Base-by-base conservation (phyloP, 2,888 invertebrate genomes). In the Drosophila mimetica region DNA sequence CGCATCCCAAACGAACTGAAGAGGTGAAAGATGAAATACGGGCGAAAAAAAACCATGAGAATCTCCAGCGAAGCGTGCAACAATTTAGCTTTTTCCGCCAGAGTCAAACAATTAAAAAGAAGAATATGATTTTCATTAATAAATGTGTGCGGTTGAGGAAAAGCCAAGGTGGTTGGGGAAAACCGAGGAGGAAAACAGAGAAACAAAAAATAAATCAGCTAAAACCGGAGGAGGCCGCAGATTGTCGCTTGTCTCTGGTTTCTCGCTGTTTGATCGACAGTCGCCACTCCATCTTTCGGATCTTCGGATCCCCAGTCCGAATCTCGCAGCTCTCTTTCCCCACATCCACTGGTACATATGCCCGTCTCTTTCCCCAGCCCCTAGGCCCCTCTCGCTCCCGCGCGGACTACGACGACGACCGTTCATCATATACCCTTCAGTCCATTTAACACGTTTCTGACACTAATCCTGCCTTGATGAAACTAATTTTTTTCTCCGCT, bases 391-490 rank as follows among this genome's bases (percentile, higher is more conserved):
- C 48, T 48, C 25, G 25, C 30, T 30, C 48, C 32, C 18, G 34
- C 16, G 50, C 34, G 54, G 64, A 52, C 18, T 2, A 39, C 52
- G 65, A 51, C 52, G 66, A 66, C 66, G 79, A 77, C 89, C 89
- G 90, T 90, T 90, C 90, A 90, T 90, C 90, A 90, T 84, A 90
- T 84, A 89, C 89, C 89, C 90, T 90, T 90, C 91, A 91, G 91
- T 91, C 91, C 91, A 91, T 91, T 91, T 91, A 91, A 91, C 91
- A 91, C 91, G 89, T 91, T 91, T 91, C 87, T 91, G 91, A 91
- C 91, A 90, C 89, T 91, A 91, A 91, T 91, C 91, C 91, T 88
- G 89, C 83, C 89, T 90, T 90, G 91, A 91, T 91, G 91, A 91
- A 91, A 91, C 91, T 91, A 90, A 91, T 91, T 91, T 91, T 90